Base-by-base conservation (phyloP, 2,797 vertebrate genomes). In the Sebastes taczanowskii region DNA sequence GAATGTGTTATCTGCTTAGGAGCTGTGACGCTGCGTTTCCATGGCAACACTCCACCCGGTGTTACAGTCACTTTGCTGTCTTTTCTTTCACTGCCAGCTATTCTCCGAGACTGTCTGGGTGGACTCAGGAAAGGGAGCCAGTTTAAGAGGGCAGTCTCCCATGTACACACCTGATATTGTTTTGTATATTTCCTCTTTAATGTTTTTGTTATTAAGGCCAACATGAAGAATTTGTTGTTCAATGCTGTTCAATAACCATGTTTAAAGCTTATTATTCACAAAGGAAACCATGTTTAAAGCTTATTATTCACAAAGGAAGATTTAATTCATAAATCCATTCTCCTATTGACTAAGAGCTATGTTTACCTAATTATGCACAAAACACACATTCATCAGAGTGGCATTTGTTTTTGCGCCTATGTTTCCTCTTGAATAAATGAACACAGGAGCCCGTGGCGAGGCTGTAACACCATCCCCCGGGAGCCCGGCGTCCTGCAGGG, bases 31-130 rank as follows among this genome's bases (percentile, higher is more conserved):
- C 85, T 82, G 83, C 22, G 87, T 96, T 92, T 93, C 95, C 90
- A 95, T 95, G 93, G 92, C 90, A 95, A 96, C 95, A 78, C 92
- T 90, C 89, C 89, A 89, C 92, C 92, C 87, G 56, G 80, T 77
- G 86, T 90, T 94, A 87, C 84, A 90, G 88, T 92, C 87, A 86
- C 89, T 93, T 89, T 85, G 83, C 79, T 84, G 84, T 85, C 78
- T 88, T 88, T 91, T 92, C 84, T 74, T 82, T 74, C 75, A 25
- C 66, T 85, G 74, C 75, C 84, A 88, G 85, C 64, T 87, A 77
- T 81, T 86, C 87, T 85, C 73, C 8, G 63, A 90, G 77, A 83
- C 78, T 56, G 75, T 77, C 72, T 67, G 64, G 32, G 59, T 73
- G 35, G 63, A 78, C 55, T 58, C 23, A 60, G 61, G 34, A 83